Evolutionary conservation across 2,113 vertebrate genomes (phyloP).

Genomic region (Oncorhynchus tshawytscha): DNA sequence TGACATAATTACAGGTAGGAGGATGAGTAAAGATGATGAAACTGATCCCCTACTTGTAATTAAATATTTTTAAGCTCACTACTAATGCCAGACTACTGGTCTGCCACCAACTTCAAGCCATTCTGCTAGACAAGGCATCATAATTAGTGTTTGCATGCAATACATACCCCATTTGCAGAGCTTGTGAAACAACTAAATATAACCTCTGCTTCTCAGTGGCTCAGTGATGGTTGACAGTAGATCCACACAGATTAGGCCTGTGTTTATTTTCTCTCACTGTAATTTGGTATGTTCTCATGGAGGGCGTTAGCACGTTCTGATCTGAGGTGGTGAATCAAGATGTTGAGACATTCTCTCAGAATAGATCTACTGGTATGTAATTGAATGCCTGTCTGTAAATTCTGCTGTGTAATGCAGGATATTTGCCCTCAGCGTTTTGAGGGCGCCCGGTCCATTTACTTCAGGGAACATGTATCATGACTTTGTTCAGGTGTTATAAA

Average conservation of each 20-base stretch:
- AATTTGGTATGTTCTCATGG: conserved; percentile 18
- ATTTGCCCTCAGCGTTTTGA: neutral
- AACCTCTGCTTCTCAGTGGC: conserved; percentile 12
- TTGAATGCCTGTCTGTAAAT: too few relatives aligned
- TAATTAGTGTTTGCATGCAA: conserved; percentile 50
- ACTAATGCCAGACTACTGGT: conserved; percentile 25
- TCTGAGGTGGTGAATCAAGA: neutral
- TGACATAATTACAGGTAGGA: conserved; percentile 57
- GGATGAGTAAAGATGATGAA: conserved; percentile 53
- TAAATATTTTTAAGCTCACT: conserved; percentile 22
- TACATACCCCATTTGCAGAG: neutral
- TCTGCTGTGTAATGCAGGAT: too few relatives aligned
- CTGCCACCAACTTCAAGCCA: conserved; percentile 43
- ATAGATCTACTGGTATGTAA: neutral
- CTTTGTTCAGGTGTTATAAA: neutral
- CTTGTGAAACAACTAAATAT: conserved; percentile 52
- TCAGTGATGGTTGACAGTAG: conserved; percentile 33
- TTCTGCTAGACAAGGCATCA: conserved; percentile 42
- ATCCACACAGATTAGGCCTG: conserved; percentile 9
- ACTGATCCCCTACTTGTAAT: conserved; percentile 60
- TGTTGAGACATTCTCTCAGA: neutral
- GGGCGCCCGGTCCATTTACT: neutral
- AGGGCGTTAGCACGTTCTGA: conserved; percentile 7
- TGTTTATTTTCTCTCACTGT: conserved; percentile 39
- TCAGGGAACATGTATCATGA: neutral